These are phyloP conservation scores for Cylindroiulus punctatus DNA, from an alignment of 2,888 invertebrate genomes.

Conservation along the genomic window DNA sequence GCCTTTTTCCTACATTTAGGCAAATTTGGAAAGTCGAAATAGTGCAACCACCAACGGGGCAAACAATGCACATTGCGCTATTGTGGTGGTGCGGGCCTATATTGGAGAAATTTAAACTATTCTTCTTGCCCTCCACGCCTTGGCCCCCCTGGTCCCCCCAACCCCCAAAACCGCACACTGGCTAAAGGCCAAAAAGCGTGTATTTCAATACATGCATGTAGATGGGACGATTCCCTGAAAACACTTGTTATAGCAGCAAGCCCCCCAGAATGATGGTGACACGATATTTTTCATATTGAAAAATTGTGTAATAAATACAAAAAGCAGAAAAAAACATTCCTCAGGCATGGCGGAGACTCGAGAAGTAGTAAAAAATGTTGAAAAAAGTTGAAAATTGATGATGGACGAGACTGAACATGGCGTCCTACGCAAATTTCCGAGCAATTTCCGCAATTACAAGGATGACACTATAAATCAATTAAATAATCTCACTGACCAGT, in stretches of 20 bases:
- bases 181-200: neutral
- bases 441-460: slow-evolving; percentile 40
- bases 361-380: neutral
- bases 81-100: neutral
- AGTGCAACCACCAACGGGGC: neutral
- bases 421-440: slow-evolving; percentile 40
- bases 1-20: neutral
- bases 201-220: slow-evolving; percentile 17
- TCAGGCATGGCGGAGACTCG: neutral
- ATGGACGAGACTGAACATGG: slow-evolving; percentile 10
- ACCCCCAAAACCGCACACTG: slow-evolving; percentile 13
- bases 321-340: slow-evolving; percentile 35
- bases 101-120: neutral
- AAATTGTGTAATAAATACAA: slow-evolving; percentile 47
- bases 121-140: neutral
- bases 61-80: slow-evolving; percentile 21
- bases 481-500: slow-evolving; percentile 32
- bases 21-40: neutral
- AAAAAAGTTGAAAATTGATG: slow-evolving; percentile 19
- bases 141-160: neutral
- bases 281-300: slow-evolving; percentile 44
- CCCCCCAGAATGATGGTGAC: slow-evolving; percentile 44
- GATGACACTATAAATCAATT: neutral
- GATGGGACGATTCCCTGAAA: slow-evolving; percentile 20
- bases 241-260: slow-evolving; percentile 28